A percentile compares a stretch with the other conserved stretches of the same genome.
Conservation (phyloP, 2,113 vertebrate genomes). For the Toxostoma redivivum region DNA sequence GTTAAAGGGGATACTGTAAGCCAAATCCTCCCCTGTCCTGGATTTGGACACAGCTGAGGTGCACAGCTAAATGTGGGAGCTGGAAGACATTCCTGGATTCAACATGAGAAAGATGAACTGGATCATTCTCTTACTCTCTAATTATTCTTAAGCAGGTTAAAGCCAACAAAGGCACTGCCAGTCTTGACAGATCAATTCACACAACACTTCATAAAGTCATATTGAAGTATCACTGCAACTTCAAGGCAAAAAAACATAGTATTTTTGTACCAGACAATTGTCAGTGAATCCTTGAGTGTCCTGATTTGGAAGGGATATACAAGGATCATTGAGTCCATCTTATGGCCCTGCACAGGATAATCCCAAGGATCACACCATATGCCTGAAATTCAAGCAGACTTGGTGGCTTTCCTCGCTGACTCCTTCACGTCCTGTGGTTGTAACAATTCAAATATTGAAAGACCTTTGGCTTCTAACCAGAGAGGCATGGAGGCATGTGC, state of each 20-base stretch:
- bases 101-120: background rate
- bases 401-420: background rate
- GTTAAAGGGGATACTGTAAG: background rate
- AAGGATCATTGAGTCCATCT: background rate
- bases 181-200: background rate
- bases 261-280: background rate
- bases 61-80: background rate
- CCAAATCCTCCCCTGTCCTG: background rate
- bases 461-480: background rate
- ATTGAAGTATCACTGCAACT: background rate
- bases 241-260: background rate
- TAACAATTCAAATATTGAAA: background rate
- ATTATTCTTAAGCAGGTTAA: background rate
- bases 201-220: background rate
- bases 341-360: background rate
- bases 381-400: background rate
- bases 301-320: background rate
- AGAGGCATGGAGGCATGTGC: background rate
- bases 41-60: background rate
- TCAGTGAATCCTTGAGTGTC: background rate
- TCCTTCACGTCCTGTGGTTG: background rate
- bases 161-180: background rate
- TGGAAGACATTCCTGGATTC: background rate
- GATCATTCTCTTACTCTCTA: background rate
- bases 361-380: background rate